phyloP scores from a whole-genome alignment of 1,140 invertebrate genomes.

The Cyphomyrmex costatus region DNA sequence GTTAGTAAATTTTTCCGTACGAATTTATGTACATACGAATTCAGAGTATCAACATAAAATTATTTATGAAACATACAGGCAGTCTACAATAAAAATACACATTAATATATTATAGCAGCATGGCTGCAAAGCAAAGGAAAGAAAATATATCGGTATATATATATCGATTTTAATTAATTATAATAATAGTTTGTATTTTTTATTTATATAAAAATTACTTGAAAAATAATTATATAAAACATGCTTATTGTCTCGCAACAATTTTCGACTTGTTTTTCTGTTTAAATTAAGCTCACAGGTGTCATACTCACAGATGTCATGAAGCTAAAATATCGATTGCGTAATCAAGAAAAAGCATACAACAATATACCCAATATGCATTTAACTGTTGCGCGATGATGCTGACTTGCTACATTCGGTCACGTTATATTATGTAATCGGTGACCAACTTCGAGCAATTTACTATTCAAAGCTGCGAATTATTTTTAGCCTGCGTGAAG shows the following conservation, averaged over 20 bases:
- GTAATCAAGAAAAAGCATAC: not conserved
- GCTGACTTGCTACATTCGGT: not conserved
- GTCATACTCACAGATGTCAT: not conserved
- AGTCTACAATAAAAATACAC: no score
- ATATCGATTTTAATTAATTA: not conserved
- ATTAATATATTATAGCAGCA: no score
- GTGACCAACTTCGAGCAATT: not conserved
- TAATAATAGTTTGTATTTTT: not conserved
- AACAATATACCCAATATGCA: not conserved
- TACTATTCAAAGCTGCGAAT: constrained; percentile 1
- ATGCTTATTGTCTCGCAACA: not conserved
- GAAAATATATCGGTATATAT: not conserved
- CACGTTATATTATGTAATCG: not conserved
- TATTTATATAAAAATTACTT: not conserved
- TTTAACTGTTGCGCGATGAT: constrained; percentile 7
- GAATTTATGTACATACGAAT: no score
- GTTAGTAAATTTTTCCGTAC: no score
- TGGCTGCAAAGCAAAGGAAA: not conserved
- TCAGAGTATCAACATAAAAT: no score
- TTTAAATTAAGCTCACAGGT: not conserved
- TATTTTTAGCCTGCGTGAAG: constrained; percentile 18
- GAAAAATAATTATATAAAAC: no score
- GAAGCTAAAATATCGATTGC: not conserved
- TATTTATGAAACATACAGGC: no score
- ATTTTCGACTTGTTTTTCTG: no score